Base-by-base conservation (phyloP, 2,888 invertebrate species). In the Myathropa florea region DNA sequence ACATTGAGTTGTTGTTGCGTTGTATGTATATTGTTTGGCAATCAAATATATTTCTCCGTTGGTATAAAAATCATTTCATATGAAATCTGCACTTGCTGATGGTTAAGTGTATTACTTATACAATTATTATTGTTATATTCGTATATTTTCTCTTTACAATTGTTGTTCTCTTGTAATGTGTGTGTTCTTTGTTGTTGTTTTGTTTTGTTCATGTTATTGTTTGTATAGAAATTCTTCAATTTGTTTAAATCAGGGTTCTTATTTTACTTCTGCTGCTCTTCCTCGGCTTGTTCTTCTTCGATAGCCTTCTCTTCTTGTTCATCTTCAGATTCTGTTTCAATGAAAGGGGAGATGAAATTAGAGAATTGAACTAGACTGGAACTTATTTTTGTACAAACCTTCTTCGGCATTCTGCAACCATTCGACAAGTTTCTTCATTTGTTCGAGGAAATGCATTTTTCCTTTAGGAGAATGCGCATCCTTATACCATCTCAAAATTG, bases 371-470 rank as follows among this genome's bases (percentile, higher is more conserved):
- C 30, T 36, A 9, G n/a, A n/a, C n/a, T n/a, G n/a, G n/a, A 55
- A 53, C 14, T 12, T 67, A 14, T 18, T 21, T 26, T 28, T 28
- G 23, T 67, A 81, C 88, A 73, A 84, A 95, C 95, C 95, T 92
- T 98, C 98, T 93, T 99, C 98, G 81, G 99, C 98, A 93, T 96
- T 98, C 93, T 98, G 97, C 88, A 99, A 94, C 98, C 98, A 99
- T 93, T 99, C 98, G 72, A 98, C 95, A 92, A 99, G 98, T 94
- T 97, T 97, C 94, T 97, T 98, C 97, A 98, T 98, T 94, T 99
- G 98, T 92, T 98, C 98, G 90, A 98, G 95, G 95, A 99, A 99
- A 94, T 98, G 97, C 95, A 97, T 96, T 94, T 98, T 98, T 90
- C 99, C 99, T 94, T 98, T 99, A 90, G 95, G 94, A 89, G 97